Base-by-base conservation (phyloP, 2,113 vertebrate genomes). In the Columbina picui region DNA sequence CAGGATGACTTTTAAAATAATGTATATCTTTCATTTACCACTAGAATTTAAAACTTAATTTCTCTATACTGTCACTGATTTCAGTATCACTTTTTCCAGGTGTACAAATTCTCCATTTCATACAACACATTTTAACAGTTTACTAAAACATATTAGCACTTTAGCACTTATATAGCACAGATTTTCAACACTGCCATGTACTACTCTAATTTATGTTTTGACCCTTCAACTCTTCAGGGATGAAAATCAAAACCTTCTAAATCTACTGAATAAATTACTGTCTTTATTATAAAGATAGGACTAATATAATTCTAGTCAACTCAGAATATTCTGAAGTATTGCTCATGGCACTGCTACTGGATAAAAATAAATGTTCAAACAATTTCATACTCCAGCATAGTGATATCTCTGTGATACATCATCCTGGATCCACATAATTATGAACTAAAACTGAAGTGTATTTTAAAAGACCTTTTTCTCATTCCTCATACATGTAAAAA, bases 341-440 rank as follows among this genome's bases (percentile, higher is more conserved):
- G 91, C 92, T 93, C 74, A 43, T n/a, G 80, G 88, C 50, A 82
- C 43, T 0, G 1, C 69, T 93, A 56, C 68, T 60, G 71, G 90
- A 75, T 84, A 77, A 95, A 95, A 96, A 94, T 86, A 88, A 92
- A 89, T 64, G 84, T 79, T 96, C 89, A 87, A 89, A 92, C 65
- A n/a, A 91, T 96, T 87, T 82, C 59, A 55, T 74, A 18, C 56
- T 89, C 79, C 41, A 89, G 57, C 65, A n/a, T 4, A 19, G 75
- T 43, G 59, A 67, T 59, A 73, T 67, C 63, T 93, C 75, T n/a
- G 32, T 52, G 90, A 89, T 90, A 81, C 92, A 93, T 94, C 89
- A 47, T 39, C 53, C 41, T 56, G 59, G 59, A 90, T 83, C 78
- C 76, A 77, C 82, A 60, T 70, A 86, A 90, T 90, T 80, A 83